Conservation (phyloP, 2,113 vertebrate genomes). For the Girardinichthys multiradiatus region DNA sequence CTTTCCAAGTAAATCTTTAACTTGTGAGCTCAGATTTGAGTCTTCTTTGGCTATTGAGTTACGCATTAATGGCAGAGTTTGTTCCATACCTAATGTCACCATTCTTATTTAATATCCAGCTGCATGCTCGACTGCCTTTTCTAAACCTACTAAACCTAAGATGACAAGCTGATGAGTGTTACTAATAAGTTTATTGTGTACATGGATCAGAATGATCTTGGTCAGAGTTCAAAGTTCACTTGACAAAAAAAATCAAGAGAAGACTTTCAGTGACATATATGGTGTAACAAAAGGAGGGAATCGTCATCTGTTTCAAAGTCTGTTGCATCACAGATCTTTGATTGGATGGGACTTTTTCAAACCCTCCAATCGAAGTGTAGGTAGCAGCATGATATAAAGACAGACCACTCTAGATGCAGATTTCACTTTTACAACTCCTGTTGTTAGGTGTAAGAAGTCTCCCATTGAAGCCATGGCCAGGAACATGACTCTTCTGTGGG, state of each 20-base stretch:
- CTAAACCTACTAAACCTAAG: neutral
- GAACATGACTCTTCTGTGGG: slow-evolving; percentile 77
- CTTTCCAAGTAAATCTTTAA: no score
- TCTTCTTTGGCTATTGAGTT: no score
- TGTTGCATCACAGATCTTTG: neutral
- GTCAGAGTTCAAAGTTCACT: neutral
- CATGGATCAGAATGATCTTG: neutral
- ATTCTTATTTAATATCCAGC: no score
- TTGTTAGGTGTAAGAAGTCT: neutral
- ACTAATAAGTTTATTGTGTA: neutral
- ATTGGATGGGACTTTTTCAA: neutral
- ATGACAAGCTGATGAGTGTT: neutral
- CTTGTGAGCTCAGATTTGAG: no score
- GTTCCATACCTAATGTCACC: no score
- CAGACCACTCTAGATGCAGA: neutral
- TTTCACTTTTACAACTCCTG: neutral
- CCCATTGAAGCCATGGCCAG: slow-evolving; percentile 67
- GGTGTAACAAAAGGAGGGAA: neutral
- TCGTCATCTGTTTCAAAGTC: neutral
- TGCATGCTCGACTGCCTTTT: no score
- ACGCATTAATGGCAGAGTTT: no score
- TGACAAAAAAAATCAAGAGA: neutral
- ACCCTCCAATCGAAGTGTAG: neutral
- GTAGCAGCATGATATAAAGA: neutral
- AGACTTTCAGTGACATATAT: no score